phyloP scores from a whole-genome alignment of 2,888 invertebrate genomes.

The Aphodius granarius region DNA sequence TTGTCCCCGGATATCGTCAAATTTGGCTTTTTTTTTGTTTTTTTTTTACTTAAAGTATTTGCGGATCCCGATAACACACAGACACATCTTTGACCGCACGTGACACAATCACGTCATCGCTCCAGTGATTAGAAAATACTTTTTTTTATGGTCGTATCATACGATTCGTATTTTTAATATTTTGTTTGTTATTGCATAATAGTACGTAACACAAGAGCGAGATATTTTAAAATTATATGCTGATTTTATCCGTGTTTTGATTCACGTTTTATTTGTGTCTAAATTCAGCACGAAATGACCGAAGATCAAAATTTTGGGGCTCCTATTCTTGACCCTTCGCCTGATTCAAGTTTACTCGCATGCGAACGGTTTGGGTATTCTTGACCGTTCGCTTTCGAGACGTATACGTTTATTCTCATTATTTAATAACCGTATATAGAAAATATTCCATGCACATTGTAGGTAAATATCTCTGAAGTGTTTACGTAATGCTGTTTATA shows the following conservation, averaged over 20 bases:
- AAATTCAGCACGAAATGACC: too few relatives aligned
- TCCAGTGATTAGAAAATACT: neutral
- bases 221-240: neutral
- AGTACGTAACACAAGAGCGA: neutral
- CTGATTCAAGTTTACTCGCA: too few relatives aligned
- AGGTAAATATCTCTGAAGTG: neutral
- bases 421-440: neutral
- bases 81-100: neutral
- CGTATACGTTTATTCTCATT: too few relatives aligned
- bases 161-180: neutral
- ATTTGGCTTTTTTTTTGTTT: neutral
- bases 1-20: neutral
- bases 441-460: neutral
- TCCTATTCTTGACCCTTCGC: too few relatives aligned
- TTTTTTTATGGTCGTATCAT: neutral
- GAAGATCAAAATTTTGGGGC: too few relatives aligned
- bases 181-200: neutral
- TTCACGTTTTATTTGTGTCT: too few relatives aligned
- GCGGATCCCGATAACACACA: neutral
- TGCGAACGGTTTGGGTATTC: too few relatives aligned
- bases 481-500: neutral
- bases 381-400: too few relatives aligned
- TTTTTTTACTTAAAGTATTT: neutral
- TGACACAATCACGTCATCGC: neutral
- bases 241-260: neutral